Evolutionary conservation across 2,888 invertebrate genomes (phyloP), one percentile per base, ranked within the genome.

Genomic region (Crossocerus cetratus): DNA sequence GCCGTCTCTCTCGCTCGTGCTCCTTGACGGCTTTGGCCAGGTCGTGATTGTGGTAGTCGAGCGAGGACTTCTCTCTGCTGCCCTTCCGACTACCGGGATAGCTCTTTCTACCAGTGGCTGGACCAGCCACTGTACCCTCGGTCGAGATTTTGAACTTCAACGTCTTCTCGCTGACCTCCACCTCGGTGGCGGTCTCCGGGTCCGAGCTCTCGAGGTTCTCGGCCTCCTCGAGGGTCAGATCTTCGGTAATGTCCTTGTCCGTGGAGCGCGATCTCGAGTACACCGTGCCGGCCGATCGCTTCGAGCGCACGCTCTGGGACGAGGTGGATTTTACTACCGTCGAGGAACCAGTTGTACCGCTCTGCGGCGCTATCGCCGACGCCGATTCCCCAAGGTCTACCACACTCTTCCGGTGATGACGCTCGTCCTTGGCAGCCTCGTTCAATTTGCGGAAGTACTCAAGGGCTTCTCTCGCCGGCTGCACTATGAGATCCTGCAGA

Each of bases 101-200:
- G 84, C 94, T 94, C 83, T 93, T 93, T 2, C 94, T 89, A 0
- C 92, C 92, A 3, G 90, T 85, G 13, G 74, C 76, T 16, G 84
- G 66, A 2, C 84, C 81, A 21, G 91, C 90, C 80, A 92, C 89
- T 76, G 91, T 91, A 66, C 93, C 92, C 86, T 95, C 95, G 0
- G 95, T 95, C 44, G 94, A 94, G 78, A 95, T 95, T 88, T 95
- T 95, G 87, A 95, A 95, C 86, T 95, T 95, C 49, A 95, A 92
- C 1, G 95, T 93, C 86, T 94, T 94, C 87, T 95, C 95, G 74
- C 94, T 94, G 74, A 94, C 93, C 88, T 94, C 94, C 56, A 94
- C 94, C 88, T 94, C 94, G 23, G 94, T 94, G 58, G 94, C 94
- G 0, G 94, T 94, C 85, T 94, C 94, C 3, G 93, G 92, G 78